A percentile compares a stretch with the other conserved stretches of the same genome.
phyloP scores from a whole-genome alignment of 2,113 vertebrate genomes.

The Microtus montanus region DNA sequence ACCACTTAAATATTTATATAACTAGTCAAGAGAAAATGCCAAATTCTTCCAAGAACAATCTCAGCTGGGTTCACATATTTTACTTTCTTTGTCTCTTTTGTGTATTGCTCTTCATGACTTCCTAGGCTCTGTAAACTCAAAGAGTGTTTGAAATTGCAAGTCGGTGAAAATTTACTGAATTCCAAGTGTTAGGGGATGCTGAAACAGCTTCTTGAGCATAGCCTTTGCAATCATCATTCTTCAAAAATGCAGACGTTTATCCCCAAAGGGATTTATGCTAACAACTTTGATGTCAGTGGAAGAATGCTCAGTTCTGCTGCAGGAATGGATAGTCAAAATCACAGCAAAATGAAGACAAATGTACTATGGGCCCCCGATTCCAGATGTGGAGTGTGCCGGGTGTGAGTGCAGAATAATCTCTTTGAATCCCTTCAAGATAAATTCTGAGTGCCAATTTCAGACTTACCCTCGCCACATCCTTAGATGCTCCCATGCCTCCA shows the following conservation, averaged over 20 bases:
- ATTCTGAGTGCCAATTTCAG: neutral
- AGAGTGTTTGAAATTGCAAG: slow-evolving; percentile 1
- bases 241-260: slow-evolving; percentile 28
- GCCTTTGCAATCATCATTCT: neutral
- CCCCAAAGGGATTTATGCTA: neutral
- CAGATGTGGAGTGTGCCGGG: neutral
- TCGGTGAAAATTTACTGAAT: slow-evolving; percentile 15
- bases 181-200: neutral
- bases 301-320: neutral
- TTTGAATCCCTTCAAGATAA: slow-evolving; percentile 11
- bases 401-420: neutral
- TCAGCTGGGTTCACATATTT: neutral
- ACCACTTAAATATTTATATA: slow-evolving; percentile 21
- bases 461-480: neutral
- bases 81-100: neutral
- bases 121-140: neutral
- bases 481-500: neutral
- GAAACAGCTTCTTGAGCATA: neutral
- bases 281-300: neutral
- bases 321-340: slow-evolving; percentile 11
- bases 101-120: neutral
- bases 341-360: neutral
- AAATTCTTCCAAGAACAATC: slow-evolving; percentile 53
- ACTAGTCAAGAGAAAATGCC: slow-evolving; percentile 5
- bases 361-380: neutral